Percentiles rank a stretch among this genome's conserved stretches.
phyloP scores from a whole-genome alignment of 2,113 vertebrate genomes.

The Rhadina sibilatrix region DNA sequence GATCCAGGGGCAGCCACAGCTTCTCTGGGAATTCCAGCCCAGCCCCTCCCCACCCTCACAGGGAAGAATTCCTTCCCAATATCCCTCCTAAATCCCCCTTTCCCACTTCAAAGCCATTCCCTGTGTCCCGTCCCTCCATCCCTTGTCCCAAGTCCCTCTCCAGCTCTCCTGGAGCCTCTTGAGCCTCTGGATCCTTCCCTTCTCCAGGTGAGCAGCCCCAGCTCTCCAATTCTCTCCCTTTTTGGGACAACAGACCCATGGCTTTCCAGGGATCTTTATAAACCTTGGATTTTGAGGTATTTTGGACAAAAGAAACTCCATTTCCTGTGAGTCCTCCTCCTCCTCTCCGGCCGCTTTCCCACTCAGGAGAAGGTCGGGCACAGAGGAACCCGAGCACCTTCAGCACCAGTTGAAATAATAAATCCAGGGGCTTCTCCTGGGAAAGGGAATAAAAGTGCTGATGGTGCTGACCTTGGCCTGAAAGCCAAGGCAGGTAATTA shows the following conservation, averaged over 20 bases:
- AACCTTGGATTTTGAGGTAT: rapidly evolving
- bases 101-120: background rate
- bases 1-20: background rate
- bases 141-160: background rate
- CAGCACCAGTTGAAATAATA: background rate
- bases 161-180: background rate
- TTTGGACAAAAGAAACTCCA: rapidly evolving
- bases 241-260: too few species aligned
- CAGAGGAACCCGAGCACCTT: background rate
- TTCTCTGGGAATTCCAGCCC: background rate
- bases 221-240: background rate
- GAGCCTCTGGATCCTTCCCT: background rate
- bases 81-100: background rate
- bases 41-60: background rate
- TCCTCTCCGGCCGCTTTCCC: background rate
- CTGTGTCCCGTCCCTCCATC: background rate
- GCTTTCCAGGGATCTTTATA: background rate
- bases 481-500: background rate
- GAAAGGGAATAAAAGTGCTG: background rate
- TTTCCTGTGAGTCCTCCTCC: background rate
- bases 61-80: background rate
- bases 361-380: background rate
- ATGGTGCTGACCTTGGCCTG: background rate
- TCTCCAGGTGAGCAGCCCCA: rapidly evolving
- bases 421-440: background rate